Evolutionary conservation across 2,113 vertebrate species (phyloP).

Genomic region (Protobothrops flavoviridis): DNA sequence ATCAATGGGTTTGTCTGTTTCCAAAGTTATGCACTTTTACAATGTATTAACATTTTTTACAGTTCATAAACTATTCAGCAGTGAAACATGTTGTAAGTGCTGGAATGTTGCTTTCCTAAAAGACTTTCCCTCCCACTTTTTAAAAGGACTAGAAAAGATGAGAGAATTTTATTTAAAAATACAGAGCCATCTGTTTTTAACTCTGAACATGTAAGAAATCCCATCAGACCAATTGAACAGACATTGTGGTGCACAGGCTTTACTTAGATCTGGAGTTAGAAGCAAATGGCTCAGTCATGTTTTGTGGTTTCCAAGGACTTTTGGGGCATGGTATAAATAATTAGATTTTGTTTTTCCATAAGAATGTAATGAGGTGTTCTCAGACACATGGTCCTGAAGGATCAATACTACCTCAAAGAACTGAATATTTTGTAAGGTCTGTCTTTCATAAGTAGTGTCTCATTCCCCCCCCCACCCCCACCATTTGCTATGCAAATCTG

Average conservation of each 20-base stretch:
- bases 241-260: background rate
- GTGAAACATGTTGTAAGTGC: background rate
- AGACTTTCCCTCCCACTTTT: fast-evolving
- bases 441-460: background rate
- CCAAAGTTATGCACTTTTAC: slow-evolving; percentile 14
- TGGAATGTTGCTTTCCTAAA: background rate
- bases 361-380: background rate
- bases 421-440: background rate
- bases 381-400: background rate
- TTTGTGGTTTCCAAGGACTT: no score
- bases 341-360: background rate
- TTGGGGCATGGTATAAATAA: background rate
- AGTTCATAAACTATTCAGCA: background rate
- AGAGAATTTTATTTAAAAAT: background rate
- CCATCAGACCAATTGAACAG: background rate
- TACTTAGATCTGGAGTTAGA: background rate
- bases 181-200: background rate
- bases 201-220: background rate
- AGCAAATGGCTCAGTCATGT: background rate
- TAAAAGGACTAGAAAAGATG: background rate
- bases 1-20: background rate
- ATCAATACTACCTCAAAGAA: background rate
- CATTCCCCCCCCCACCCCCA: background rate
- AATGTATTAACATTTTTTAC: background rate
- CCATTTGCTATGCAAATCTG: background rate